Base-by-base conservation (phyloP, 1,140 invertebrate genomes). In the Rhagoletis pomonella region DNA sequence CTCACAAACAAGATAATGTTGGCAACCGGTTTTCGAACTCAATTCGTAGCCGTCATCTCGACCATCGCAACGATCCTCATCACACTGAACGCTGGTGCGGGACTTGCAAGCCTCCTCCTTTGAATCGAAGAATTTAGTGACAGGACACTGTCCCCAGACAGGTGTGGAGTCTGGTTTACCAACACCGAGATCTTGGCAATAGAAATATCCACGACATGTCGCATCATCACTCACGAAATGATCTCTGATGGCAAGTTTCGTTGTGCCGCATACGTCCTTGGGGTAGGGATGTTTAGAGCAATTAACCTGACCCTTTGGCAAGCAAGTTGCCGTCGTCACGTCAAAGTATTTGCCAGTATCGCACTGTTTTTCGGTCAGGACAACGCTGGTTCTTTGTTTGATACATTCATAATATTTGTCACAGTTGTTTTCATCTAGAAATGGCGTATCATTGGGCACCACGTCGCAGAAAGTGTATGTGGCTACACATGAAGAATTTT, bases 201-300 rank as follows among this genome's bases (percentile, higher is more conserved):
- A 91, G 60, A 88, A 91, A 69, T 91, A 92, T 0, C 91, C 91
- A 6, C 90, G 88, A 84, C 91, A 92, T 3, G 91, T 90, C 19
- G 90, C 91, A 0, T 88, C 73, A 64, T 92, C 91, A 9, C 88
- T 14, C 1, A 92, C 90, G 85, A 92, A 92, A 44, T 77, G 89
- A 69, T 89, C 77, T 3, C 90, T 89, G 12, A 87, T 64, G 0
- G 91, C 90, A 85, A 91, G 67, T 59, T 92, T 92, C 67, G 89
- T 89, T 29, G 65, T 91, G 85, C 91, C 91, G 77, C 91, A 92
- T 0, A 86, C 90, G 3, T 90, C 67, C 0, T 87, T 69, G 3
- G 91, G 91, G n/a, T 88, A 6, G 1, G 91, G 91, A 88, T 91
- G 89, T 42, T 88, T 67, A 0, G 85, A 85, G 44, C 91, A 92